These are phyloP conservation scores for Tiaroga cobitis DNA, from an alignment of 2,797 vertebrate species.

Conservation along the genomic window DNA sequence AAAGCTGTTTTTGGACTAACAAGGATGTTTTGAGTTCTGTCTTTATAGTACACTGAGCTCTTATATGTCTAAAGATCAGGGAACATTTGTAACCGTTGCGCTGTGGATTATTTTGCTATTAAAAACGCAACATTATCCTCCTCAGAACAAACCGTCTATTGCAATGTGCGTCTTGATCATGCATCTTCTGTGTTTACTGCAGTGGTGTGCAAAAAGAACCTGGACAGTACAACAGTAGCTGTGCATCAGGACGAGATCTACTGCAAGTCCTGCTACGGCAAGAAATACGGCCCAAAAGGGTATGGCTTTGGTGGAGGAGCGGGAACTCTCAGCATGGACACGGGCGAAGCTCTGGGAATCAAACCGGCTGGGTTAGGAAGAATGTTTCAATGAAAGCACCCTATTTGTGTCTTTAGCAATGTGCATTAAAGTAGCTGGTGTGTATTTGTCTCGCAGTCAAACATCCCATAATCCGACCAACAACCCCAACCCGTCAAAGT, in stretches of 20 bases:
- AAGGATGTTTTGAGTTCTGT: not conserved
- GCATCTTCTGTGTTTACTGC: not conserved
- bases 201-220: slow-evolving; percentile 96
- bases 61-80: not conserved
- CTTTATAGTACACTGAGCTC: not conserved
- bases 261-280: slow-evolving; percentile 96
- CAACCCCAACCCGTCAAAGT: slow-evolving; percentile 87
- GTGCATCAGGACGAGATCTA: slow-evolving; percentile 95
- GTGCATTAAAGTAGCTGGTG: not conserved
- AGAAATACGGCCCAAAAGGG: slow-evolving; percentile 97
- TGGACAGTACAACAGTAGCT: slow-evolving; percentile 95
- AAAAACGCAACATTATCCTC: not conserved
- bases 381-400: not conserved
- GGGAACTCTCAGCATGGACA: slow-evolving; percentile 91
- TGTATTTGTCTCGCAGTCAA: slow-evolving; percentile 70
- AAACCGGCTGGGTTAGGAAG: slow-evolving; percentile 85
- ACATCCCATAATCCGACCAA: slow-evolving; percentile 82
- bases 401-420: not conserved
- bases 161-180: not conserved
- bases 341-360: slow-evolving; percentile 89
- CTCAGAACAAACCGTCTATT: not conserved
- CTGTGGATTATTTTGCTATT: not conserved
- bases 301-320: slow-evolving; percentile 93
- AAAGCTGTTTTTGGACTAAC: not conserved
- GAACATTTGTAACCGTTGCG: not conserved